Evolutionary conservation across 2,113 vertebrate genomes (phyloP), one percentile per base, ranked within the genome.

Genomic region (Vulpes vulpes): DNA sequence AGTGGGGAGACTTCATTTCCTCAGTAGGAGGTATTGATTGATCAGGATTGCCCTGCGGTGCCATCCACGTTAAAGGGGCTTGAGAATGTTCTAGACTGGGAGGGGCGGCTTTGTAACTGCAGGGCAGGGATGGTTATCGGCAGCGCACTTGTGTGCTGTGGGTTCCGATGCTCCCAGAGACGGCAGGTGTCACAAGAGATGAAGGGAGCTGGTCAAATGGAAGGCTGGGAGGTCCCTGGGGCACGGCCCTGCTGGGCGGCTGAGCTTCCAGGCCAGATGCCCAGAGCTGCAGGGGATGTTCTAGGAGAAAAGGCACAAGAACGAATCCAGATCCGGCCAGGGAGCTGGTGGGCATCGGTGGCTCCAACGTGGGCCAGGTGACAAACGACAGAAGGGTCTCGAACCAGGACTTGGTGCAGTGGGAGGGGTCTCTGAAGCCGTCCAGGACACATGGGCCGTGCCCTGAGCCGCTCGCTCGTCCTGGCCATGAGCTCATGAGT

Each of bases 231-330:
- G 73, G 22, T 57, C 17, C 67, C 43, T 59, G 5, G 59, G 55
- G 20, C 49, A 12, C 0, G 0, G 59, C 76, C 51, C 32, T 51
- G 67, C 82, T 53, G 55, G 67, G 83, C 30, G 16, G 38, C 67
- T n/a, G 8, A 91, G 59, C 51, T 85, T 89, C 76, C 8, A 11
- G 60, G 89, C 62, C 80, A 0, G 2, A 74, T 69, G 76, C 82
- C 73, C 0, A 53, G 20, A 95, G 79, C 87, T 43, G 55, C 74
- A 3, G 53, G 94, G 51, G 51, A 8, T 2, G 16, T 89, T 38
- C 93, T 64, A 76, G 85, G n/a, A 82, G n/a, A 92, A 89, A 89
- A 96, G 97, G 95, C 96, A 57, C 65, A 8, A 30, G 8, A 19
- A 30, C 11, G 11, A 67, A 59, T 10, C 73, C 86, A 74, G 94